Evolutionary conservation across 1,140 invertebrate genomes (phyloP), one percentile per base, ranked within the genome.

Genomic region (Palaemon carinicauda): DNA sequence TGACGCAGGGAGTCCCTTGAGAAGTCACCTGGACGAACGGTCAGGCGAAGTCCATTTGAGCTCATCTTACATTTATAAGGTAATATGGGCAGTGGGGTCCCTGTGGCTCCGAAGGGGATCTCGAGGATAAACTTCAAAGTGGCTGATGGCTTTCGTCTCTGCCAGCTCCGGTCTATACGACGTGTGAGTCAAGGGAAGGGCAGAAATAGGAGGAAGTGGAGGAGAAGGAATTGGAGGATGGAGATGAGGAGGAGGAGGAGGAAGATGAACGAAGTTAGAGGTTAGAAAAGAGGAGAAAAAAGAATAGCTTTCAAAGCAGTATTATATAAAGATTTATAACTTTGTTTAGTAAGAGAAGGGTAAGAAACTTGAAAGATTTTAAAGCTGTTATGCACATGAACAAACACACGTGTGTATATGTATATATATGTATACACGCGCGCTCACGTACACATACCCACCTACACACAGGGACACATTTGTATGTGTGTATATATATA

Each of bases 31-130:
- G 82, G 73, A 52, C 82, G 52, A 83, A 53, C 69, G 84, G 84
- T 86, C 75, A 86, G 84, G 78, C 84, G 54, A 41, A 86, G 84
- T 86, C 84, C 84, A 86, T 86, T 86, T 86, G 78, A 86, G 78
- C 84, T 80, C 84, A 86, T 86, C 84, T 80, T 73, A 86, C 84
- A 86, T 86, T 86, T 86, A 86, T 86, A 86, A 79, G 84, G 84
- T 86, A 86, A 86, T 86, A 86, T 86, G 84, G 84, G 69, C 56
- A 56, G 77, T 80, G 71, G 84, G 84, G 78, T 71, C 56, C 73
- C 27, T 73, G 19, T n/a, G 21, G 29, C 71, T 77, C 82, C 29
- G 24, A 12, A 21, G 82, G 82, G 82, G 82, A 50, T 77, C 69
- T 24, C 51, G 17, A 31, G 29, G 19, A 69, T 73, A 74, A 83